These are phyloP conservation scores for Drosophila rhopaloa DNA, from an alignment of 1,140 invertebrate genomes.

Conservation along the genomic window DNA sequence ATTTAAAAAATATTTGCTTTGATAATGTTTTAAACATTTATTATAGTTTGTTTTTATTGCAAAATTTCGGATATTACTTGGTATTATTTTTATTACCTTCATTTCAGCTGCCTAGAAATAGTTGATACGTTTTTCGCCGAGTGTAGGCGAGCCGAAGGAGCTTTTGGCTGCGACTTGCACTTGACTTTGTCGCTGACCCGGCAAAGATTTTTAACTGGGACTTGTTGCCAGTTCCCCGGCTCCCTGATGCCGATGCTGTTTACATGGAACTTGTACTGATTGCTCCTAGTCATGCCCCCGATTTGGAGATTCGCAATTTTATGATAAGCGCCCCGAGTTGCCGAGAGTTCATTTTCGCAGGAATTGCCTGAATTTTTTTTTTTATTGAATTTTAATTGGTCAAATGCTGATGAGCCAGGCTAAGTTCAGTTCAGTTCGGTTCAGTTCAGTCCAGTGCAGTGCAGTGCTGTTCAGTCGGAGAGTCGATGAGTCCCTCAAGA, in stretches of 20 bases:
- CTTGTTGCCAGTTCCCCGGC: slow-evolving; percentile 35
- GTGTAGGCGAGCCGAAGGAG: slow-evolving; percentile 30
- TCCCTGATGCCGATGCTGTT: slow-evolving; percentile 70
- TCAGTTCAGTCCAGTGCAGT: no score
- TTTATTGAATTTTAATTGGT: slow-evolving; percentile 82
- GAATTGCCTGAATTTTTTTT: slow-evolving; percentile 77
- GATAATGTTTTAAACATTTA: no score
- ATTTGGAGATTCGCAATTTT: slow-evolving; percentile 74
- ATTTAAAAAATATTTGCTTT: no score
- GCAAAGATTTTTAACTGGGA: slow-evolving; percentile 74
- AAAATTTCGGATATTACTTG: no score
- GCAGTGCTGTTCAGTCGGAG: no score
- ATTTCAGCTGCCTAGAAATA: no score
- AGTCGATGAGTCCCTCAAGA: neutral
- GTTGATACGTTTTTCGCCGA: neutral
- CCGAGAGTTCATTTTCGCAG: slow-evolving; percentile 65
- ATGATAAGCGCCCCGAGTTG: slow-evolving; percentile 49
- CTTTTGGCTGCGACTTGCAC: slow-evolving; percentile 58
- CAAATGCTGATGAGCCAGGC: slow-evolving; percentile 13
- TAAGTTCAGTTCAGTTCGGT: no score
- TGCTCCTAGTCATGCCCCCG: slow-evolving; percentile 84
- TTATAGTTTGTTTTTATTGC: no score
- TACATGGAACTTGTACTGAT: slow-evolving; percentile 84
- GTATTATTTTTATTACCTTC: no score
- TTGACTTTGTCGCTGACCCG: slow-evolving; percentile 79